phyloP scores from a whole-genome alignment of 1,140 invertebrate genomes.

The Trypoxylus dichotomus region DNA sequence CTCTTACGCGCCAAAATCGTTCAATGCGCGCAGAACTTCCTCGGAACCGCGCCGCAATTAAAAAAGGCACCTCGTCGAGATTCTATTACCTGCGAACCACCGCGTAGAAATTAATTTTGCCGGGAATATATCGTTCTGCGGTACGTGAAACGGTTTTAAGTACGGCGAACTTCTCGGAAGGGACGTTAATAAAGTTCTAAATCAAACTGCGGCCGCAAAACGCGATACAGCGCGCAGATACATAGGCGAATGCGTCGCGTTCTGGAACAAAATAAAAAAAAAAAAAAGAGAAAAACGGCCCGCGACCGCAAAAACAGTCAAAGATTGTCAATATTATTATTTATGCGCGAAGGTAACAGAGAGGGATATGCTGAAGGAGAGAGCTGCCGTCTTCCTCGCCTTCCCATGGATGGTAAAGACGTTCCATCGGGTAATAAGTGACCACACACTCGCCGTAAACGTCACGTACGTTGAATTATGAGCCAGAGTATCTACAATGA shows the following conservation, averaged over 20 bases:
- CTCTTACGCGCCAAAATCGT: too few relatives aligned
- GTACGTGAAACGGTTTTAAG: background rate
- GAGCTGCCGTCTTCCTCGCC: background rate
- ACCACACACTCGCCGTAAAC: conserved; percentile 18
- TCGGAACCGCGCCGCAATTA: too few relatives aligned
- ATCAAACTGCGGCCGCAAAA: background rate
- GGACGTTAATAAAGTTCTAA: background rate
- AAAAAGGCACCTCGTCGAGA: background rate
- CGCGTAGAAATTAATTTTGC: background rate
- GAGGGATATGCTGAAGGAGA: too few relatives aligned
- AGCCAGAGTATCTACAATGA: conserved; percentile 5
- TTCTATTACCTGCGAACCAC: background rate
- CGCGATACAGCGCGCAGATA: background rate
- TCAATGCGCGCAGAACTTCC: too few relatives aligned
- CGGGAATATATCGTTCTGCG: background rate
- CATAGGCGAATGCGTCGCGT: background rate
- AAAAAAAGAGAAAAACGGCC: background rate
- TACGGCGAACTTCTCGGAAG: background rate
- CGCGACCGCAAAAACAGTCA: conserved; percentile 6
- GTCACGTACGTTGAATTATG: conserved; percentile 19
- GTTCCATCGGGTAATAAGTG: conserved; percentile 9
- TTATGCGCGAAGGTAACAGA: background rate
- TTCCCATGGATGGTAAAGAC: conserved; percentile 7
- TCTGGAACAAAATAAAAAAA: too few relatives aligned
- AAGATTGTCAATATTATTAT: conserved; percentile 15